Base-by-base conservation (phyloP, 2,113 vertebrate genomes). In the Hucho hucho region DNA sequence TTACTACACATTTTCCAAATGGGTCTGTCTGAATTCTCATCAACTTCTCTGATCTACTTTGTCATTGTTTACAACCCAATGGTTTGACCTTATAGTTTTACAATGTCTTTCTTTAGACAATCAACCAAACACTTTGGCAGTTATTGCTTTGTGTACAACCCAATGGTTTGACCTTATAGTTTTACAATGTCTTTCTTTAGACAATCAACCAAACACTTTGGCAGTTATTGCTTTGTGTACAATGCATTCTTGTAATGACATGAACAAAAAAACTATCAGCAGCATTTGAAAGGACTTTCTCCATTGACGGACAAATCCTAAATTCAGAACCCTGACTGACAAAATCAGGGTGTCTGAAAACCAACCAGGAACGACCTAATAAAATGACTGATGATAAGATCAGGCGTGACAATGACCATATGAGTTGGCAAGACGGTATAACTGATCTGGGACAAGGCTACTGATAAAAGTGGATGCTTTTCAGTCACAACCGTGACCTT, bases 151-250 rank as follows among this genome's bases (percentile, higher is more conserved):
- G n/a, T 61, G 22, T 61, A 53, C 4, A 14, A 9, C 13, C 58
- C n/a, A 61, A 61, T 61, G 58, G 20, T 61, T 66, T 25, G 28
- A 29, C 64, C 64, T 28, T 29, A 9, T 29, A 26, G 4, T 26
- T 26, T 65, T 29, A 24, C 26, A 32, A 29, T 32, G 64, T 29
- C 16, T 29, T 5, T 32, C 16, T 29, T 5, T 66, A 22, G n/a
- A 61, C n/a, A 61, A 9, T 61, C 18, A 66, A 29, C 26, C 12
- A 32, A 26, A 14, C 1, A 14, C 28, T 66, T 66, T 66, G 64
- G 25, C 16, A 20, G 25, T 66, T 66, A 75, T 75, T 69, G 64
- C 70, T 79, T 76, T 22, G 58, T 22, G 6, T 70, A 67, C 74
- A 75, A 56, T 68, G 69, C 46, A 28, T 70, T 61, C 59, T 22